Evolutionary conservation across 92 coral and sea anemone species (phyloP), one percentile per base, ranked within the genome.

Genomic region (Parazoanthus darwini): DNA sequence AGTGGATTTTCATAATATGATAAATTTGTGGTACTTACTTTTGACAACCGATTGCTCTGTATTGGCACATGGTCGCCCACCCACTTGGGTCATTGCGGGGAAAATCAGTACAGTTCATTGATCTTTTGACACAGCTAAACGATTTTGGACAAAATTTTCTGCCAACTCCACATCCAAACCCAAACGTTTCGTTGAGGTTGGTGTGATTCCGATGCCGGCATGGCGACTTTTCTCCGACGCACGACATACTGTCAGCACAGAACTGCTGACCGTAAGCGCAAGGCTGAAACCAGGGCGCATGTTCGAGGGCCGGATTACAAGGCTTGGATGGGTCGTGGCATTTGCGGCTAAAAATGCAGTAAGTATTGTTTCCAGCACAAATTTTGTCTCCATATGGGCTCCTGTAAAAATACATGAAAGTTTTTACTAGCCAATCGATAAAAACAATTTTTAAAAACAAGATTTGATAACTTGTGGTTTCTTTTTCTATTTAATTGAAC

Each of bases 11-110:
- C 8, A 48, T 48, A 1, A 48, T 10, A 48, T 0, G 8, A 48
- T 48, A 48, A 1, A 2, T 18, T 63, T 63, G 8, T 63, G n/a
- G 29, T 6, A 43, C 78, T 70, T 25, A 84, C 87, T 84, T 84
- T 50, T 84, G 87, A 46, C 87, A 84, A 36, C 87, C 35, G 63
- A 84, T 71, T 33, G 67, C 67, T 50, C 66, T 71, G 87, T 84
- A 84, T 23, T 84, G 77, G 67, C 87, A 84, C 87, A 84, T 84
- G 38, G 87, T 72, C 2, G 87, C 78, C 87, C 87, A 84, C 0
- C 87, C 87, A 70, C 87, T 84, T 2, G 66, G 38, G 37, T 84
- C 87, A 29, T 72, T 71, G 11, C n/a, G 23, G 6, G 87, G 87
- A 26, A 71, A 71, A 29, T 72, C 79, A 29, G 78, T 68, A 36